These are phyloP conservation scores for Nomada ferruginata DNA, from an alignment of 2,888 invertebrate genomes.

Conservation along the genomic window DNA sequence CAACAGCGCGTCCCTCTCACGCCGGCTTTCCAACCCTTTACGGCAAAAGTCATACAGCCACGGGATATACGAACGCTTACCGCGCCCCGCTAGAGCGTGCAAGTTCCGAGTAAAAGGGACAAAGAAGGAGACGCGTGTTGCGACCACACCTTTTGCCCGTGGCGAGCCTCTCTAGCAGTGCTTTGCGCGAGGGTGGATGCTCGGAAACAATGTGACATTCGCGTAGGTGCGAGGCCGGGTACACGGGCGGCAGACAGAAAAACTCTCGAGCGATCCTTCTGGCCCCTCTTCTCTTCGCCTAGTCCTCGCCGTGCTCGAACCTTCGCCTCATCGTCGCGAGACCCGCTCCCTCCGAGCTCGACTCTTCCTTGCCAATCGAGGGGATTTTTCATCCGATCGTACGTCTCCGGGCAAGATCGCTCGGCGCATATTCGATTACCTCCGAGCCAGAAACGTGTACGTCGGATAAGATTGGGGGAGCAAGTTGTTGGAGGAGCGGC, in stretches of 20 bases:
- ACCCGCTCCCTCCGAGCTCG: constrained; percentile 25
- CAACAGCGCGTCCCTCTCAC: constrained; percentile 8
- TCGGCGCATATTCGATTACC: constrained; percentile 7
- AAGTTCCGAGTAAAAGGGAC: constrained; percentile 36
- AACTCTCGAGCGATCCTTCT: constrained; percentile 43
- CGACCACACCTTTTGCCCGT: constrained; percentile 54
- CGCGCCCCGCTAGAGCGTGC: constrained; percentile 6
- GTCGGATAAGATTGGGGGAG: background rate
- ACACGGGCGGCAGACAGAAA: constrained; percentile 33
- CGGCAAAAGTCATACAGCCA: constrained; percentile 49
- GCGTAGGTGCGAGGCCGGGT: constrained; percentile 66
- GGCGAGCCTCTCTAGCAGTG: constrained; percentile 11
- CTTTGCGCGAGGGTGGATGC: constrained; percentile 61
- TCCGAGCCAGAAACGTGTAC: background rate
- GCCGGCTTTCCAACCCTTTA: constrained; percentile 19
- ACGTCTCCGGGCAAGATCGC: constrained; percentile 2
- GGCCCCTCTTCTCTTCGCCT: background rate
- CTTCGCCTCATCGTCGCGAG: constrained; percentile 34
- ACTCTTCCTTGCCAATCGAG: background rate
- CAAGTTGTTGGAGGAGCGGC: background rate
- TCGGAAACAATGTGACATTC: constrained; percentile 74
- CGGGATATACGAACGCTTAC: constrained; percentile 11
- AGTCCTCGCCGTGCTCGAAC: background rate
- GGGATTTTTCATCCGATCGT: constrained; percentile 12
- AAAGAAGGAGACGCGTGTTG: constrained; percentile 37